phyloP scores from a whole-genome alignment of 2,888 invertebrate genomes.

The Congeria kusceri region DNA sequence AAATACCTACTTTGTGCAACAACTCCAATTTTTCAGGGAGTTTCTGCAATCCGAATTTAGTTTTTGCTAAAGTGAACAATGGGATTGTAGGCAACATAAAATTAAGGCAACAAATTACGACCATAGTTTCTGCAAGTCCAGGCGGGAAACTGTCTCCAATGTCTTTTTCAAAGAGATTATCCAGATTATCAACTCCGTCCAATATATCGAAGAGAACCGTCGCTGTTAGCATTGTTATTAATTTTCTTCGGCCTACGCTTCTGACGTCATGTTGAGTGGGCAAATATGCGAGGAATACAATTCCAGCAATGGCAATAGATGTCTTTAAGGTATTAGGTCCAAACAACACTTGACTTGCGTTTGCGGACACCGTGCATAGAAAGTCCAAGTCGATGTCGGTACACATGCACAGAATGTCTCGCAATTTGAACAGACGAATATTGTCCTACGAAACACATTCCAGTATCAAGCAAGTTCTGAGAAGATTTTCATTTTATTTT shows the following conservation, averaged over 20 bases:
- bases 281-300: conserved; percentile 87
- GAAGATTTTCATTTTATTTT: too few species aligned
- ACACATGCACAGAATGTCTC: too few species aligned
- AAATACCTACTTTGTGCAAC: conserved; percentile 86
- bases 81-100: conserved; percentile 87
- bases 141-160: conserved; percentile 68
- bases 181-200: conserved; percentile 87
- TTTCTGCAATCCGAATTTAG: conserved; percentile 84
- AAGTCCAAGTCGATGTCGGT: too few species aligned
- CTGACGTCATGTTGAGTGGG: conserved; percentile 87
- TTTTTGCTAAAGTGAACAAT: conserved; percentile 86
- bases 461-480: too few species aligned
- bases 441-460: too few species aligned
- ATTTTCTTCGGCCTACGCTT: conserved; percentile 86
- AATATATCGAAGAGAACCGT: conserved; percentile 87
- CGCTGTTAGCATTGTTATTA: conserved; percentile 86
- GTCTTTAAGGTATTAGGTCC: conserved; percentile 84
- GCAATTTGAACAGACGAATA: too few species aligned
- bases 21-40: conserved; percentile 74
- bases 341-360: conserved; percentile 84
- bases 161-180: conserved; percentile 85
- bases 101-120: conserved; percentile 87
- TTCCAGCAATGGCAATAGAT: conserved; percentile 85
- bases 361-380: too few species aligned
- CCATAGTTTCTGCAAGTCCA: conserved; percentile 85